A percentile compares a stretch with the other conserved stretches of the same genome.
Conservation (phyloP, 2,797 vertebrate species). For the Gymnopithys bicolor region DNA sequence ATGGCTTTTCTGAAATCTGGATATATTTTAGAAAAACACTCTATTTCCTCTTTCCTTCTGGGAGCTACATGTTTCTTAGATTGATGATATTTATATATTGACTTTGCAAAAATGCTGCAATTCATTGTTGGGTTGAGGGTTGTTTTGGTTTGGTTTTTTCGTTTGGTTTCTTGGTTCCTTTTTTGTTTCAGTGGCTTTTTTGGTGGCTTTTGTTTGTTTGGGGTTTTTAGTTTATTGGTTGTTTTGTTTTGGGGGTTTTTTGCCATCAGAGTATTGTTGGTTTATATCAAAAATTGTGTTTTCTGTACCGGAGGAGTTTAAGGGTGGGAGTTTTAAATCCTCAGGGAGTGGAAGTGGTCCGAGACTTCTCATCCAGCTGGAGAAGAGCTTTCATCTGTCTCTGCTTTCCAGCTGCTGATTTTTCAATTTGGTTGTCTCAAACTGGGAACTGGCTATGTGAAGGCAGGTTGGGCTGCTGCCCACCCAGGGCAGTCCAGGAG, state of each 20-base stretch:
- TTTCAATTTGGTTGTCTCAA: conserved; percentile 41
- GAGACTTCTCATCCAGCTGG: background rate
- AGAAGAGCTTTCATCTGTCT: conserved; percentile 21
- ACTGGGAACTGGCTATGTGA: background rate
- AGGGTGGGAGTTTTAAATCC: background rate
- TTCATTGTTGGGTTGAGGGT: background rate
- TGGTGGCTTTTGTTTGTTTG: background rate
- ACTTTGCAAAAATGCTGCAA: background rate
- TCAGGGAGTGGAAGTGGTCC: background rate
- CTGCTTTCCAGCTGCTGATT: conserved; percentile 45
- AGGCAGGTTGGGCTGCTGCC: background rate
- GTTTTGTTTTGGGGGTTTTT: too few species aligned
- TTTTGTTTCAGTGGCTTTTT: background rate
- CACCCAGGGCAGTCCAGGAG: background rate
- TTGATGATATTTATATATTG: background rate
- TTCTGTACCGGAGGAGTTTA: background rate
- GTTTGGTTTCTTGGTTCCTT: background rate
- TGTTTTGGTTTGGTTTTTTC: background rate
- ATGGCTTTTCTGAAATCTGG: background rate
- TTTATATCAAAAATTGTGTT: background rate
- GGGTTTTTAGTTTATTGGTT: background rate
- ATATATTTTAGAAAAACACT: background rate
- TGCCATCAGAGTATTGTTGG: background rate
- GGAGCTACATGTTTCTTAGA: background rate
- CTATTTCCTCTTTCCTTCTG: background rate